These are phyloP conservation scores for Novumbra hubbsi DNA, from an alignment of 2,797 vertebrate genomes.

Conservation along the genomic window DNA sequence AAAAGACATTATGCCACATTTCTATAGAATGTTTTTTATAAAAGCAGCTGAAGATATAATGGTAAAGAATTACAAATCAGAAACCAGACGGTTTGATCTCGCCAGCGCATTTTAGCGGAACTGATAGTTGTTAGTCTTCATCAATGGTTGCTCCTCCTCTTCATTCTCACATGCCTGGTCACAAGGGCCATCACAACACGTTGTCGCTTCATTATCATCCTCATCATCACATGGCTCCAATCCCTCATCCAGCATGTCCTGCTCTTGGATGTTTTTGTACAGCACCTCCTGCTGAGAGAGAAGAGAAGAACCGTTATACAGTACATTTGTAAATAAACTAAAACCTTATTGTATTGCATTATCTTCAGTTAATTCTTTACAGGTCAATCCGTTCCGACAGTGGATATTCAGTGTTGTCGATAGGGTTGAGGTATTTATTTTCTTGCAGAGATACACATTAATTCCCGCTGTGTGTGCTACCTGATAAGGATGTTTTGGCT, in stretches of 20 bases:
- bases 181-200: slow-evolving; percentile 68
- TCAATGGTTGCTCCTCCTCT: slow-evolving; percentile 80
- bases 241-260: slow-evolving; percentile 66
- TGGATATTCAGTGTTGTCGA: neutral
- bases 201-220: slow-evolving; percentile 48
- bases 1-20: neutral
- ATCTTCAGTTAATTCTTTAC: neutral
- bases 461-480: slow-evolving; percentile 22
- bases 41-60: neutral
- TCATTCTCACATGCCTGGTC: slow-evolving; percentile 84
- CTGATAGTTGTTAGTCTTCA: slow-evolving; percentile 96
- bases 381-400: neutral
- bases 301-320: neutral
- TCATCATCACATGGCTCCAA: slow-evolving; percentile 67
- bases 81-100: neutral
- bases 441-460: neutral
- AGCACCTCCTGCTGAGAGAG: slow-evolving; percentile 46
- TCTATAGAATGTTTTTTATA: slow-evolving; percentile 20
- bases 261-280: slow-evolving; percentile 76
- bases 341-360: neutral
- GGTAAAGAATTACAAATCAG: slow-evolving; percentile 24
- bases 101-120: slow-evolving; percentile 76
- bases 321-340: neutral
- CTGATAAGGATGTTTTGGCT: slow-evolving; percentile 71
- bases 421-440: neutral